Base-by-base conservation (phyloP, 2,113 vertebrate genomes). In the Salvelinus sp. region DNA sequence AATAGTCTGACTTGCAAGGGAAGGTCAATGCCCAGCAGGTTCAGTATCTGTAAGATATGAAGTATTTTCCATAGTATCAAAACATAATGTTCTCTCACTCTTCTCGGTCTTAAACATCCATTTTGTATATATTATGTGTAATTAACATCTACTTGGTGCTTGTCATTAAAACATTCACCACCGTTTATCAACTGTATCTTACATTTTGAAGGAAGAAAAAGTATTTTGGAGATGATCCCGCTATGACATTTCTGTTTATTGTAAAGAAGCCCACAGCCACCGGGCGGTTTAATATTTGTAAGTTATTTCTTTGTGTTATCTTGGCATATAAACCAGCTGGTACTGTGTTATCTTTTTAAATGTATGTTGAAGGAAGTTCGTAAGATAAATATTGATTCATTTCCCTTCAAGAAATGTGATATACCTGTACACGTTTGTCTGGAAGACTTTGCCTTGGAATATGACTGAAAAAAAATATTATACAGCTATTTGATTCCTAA, bases 301-400 rank as follows among this genome's bases (percentile, higher is more conserved):
- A 91, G 70, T 91, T 91, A 90, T 91, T 91, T 74, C 85, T 89
- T 78, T 84, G 70, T 84, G 85, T 89, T 90, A 74, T 79, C 76
- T 67, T 87, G 78, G 85, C 84, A 84, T 87, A 87, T 69, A 89
- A 92, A 92, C 76, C 92, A 93, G 91, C 91, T 92, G 92, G 91
- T 81, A 89, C 92, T 93, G 92, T 92, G 90, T 92, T 62, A 23
- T 23, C 13, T 62, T 62, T 88, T 82, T 76, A 82, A 75, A 70
- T 64, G 68, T 85, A 25, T 86, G 75, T 79, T 75, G 79, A 88
- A 82, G 83, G 78, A 79, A 70, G 50, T 63, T 48, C 12, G 28
- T 50, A 13, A 33, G 27, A 38, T 50, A 13, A 47, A 81, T 81
- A 1, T 75, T 44, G 73, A 23, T 47, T 9, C 44, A 23, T 23